Base-by-base conservation (phyloP, 2,113 vertebrate genomes). In the Archilochus colubris region DNA sequence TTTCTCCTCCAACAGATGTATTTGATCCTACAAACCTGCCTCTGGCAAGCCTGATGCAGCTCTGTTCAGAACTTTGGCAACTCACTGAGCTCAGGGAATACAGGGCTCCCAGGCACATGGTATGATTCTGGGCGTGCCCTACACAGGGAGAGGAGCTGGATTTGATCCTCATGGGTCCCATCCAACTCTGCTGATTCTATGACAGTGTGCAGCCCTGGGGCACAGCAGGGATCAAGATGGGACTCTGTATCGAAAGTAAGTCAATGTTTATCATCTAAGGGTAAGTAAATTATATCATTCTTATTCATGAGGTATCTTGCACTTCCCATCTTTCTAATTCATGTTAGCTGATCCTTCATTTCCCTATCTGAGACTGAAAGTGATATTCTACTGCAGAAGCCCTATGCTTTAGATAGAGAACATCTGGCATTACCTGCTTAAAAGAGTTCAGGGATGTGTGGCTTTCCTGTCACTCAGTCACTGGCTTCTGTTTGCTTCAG, bases 131-230 rank as follows among this genome's bases (percentile, higher is more conserved):
- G 40, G 40, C 9, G 40, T 40, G 40, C 40, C 40, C 40, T 40
- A 40, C 40, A 40, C 40, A 40, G 40, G 40, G 40, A 40, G 9
- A 40, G 40, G 40, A 40, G 40, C 40, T 40, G 40, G 40, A 40
- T 40, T 40, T 40, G 40, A 40, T 40, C 40, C 40, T 40, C 11
- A 12, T 40, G 40, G 40, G 40, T 40, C 40, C 40, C 40, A 12
- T 40, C 40, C 40, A 40, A 40, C 40, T 40, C 40, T 40, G 40
- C 40, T 40, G 40, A 40, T 40, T 40, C 40, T 40, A 79, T 25
- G 31, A 31, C 31, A 31, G 13, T 14, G 10, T 0, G 1, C 22
- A n/a, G 30, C 14, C 44, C 30, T 1, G 2, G 5, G 0, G 6
- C 68, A 38, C 25, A 73, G 12, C 83, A 69, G 51, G 28, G 31